phyloP scores from a whole-genome alignment of 30 jellyfish, hydroid and myxozoan species.

The Rhopilema esculentum region DNA sequence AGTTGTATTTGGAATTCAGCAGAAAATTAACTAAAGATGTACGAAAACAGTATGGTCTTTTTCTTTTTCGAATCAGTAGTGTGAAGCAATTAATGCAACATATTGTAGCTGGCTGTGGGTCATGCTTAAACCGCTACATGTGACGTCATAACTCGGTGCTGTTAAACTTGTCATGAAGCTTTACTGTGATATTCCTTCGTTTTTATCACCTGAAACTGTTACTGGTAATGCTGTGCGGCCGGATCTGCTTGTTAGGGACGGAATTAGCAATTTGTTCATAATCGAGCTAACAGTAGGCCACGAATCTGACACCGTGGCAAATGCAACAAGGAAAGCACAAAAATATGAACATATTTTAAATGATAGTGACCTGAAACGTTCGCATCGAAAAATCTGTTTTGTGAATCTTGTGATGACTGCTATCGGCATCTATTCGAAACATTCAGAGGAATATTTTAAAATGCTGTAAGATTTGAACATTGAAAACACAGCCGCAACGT shows the following conservation, averaged over 20 bases:
- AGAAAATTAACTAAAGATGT: too few relatives aligned
- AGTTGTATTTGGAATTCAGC: too few relatives aligned
- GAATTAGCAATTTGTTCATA: slow-evolving; percentile 2
- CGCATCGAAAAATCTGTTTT: not conserved
- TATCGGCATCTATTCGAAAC: slow-evolving; percentile 1
- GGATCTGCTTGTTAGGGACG: not conserved
- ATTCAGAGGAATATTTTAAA: not conserved
- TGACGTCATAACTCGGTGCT: slow-evolving; percentile 7
- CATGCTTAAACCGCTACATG: slow-evolving; percentile 9
- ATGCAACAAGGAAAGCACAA: slow-evolving; percentile 6
- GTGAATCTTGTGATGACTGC: slow-evolving; percentile 22
- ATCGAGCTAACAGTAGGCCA: too few relatives aligned
- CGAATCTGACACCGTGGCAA: slow-evolving; percentile 18
- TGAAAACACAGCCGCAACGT: slow-evolving; percentile 7
- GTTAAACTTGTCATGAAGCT: not conserved
- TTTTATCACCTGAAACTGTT: not conserved
- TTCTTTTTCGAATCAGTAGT: too few relatives aligned
- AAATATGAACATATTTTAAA: slow-evolving; percentile 18
- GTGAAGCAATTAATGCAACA: too few relatives aligned
- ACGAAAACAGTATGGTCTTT: too few relatives aligned
- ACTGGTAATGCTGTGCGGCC: slow-evolving; percentile 22
- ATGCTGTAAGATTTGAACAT: not conserved
- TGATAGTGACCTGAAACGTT: not conserved
- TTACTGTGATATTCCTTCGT: slow-evolving; percentile 14
- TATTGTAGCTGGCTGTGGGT: not conserved